Evolutionary conservation across 2,888 invertebrate species (phyloP).

Genomic region (Rotaria socialis): DNA sequence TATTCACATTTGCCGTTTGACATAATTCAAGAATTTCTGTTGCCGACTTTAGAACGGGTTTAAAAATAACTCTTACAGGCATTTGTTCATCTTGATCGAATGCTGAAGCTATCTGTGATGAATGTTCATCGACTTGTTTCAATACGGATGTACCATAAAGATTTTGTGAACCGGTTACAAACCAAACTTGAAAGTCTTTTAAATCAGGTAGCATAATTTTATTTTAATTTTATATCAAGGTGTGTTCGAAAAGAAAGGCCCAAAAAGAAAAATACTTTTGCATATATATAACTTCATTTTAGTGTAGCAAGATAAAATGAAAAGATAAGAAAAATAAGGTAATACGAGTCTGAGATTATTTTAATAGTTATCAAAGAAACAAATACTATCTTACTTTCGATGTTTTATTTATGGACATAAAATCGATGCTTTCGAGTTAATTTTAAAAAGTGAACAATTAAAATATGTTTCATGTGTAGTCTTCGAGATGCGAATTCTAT

Average conservation of each 20-base stretch:
- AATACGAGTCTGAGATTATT: too few species aligned
- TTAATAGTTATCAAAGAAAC: too few species aligned
- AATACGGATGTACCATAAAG: neutral
- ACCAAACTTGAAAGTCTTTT: neutral
- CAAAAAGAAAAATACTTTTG: too few species aligned
- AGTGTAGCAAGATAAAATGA: too few species aligned
- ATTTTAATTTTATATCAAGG: neutral
- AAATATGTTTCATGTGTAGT: too few species aligned
- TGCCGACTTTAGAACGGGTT: neutral
- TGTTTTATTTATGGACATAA: too few species aligned
- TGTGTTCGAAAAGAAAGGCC: neutral
- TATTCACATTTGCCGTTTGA: neutral
- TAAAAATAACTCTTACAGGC: neutral
- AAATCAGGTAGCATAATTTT: neutral
- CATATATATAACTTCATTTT: too few species aligned
- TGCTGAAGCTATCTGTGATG: neutral
- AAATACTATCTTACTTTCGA: too few species aligned
- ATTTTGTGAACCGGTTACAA: neutral
- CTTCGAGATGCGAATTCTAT: too few species aligned
- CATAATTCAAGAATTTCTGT: neutral
- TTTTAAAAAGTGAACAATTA: too few species aligned
- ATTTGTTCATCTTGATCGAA: neutral
- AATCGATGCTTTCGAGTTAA: too few species aligned
- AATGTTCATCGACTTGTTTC: neutral
- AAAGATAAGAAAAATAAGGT: too few species aligned